Evolutionary conservation across 2,797 vertebrate species (phyloP).

Genomic region (Siniperca undulata): DNA sequence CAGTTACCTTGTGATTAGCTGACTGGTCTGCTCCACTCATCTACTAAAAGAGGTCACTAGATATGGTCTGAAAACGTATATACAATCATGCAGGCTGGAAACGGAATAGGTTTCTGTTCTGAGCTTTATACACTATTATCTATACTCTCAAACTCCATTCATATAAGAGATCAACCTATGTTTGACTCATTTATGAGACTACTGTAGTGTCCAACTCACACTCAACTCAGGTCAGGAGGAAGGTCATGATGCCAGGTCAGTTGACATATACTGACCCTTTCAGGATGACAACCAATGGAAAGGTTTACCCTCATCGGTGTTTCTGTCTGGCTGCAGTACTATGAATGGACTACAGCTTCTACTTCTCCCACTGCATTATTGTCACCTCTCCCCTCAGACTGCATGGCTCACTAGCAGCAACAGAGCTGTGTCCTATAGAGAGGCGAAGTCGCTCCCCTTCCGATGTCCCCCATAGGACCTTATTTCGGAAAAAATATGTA

Average conservation of each 20-base stretch:
- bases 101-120: background rate
- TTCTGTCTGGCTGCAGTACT: background rate
- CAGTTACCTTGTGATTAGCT: background rate
- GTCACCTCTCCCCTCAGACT: background rate
- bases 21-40: background rate
- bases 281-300: background rate
- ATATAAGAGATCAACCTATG: background rate
- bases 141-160: background rate
- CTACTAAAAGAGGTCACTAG: background rate
- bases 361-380: background rate
- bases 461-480: no score
- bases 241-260: background rate
- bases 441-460: no score
- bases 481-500: no score
- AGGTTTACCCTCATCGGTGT: background rate
- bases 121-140: no score
- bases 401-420: background rate
- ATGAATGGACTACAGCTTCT: background rate
- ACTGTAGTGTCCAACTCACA: background rate
- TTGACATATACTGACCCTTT: background rate
- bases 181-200: background rate
- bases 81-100: no score
- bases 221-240: background rate
- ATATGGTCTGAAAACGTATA: background rate
- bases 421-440: background rate